These are phyloP conservation scores for Diphyllodes magnificus DNA, from an alignment of 2,113 vertebrate species.

Conservation along the genomic window DNA sequence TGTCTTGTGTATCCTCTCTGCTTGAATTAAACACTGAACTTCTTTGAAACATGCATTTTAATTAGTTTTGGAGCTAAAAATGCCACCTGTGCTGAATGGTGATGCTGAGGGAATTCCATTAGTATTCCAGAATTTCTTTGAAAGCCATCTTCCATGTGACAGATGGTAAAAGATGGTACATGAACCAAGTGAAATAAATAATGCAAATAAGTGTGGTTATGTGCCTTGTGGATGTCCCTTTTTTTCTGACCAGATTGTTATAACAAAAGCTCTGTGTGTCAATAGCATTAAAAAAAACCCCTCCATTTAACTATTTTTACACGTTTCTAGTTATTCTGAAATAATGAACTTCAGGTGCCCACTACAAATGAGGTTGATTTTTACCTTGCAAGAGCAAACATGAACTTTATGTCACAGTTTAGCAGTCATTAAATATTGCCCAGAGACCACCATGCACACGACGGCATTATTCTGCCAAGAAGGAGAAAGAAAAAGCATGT, in stretches of 20 bases:
- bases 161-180: slow-evolving; percentile 14
- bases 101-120: slow-evolving; percentile 42
- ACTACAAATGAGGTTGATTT: not conserved
- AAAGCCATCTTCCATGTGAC: slow-evolving; percentile 30
- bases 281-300: not conserved
- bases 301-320: not conserved
- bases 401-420: not conserved
- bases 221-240: not conserved
- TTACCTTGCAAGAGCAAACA: not conserved
- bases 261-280: not conserved
- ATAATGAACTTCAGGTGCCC: not conserved
- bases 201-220: not conserved
- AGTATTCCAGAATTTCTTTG: slow-evolving; percentile 43
- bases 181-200: slow-evolving; percentile 27
- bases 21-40: slow-evolving; percentile 15
- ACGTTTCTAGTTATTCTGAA: not conserved
- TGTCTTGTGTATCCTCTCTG: not conserved
- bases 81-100: slow-evolving; percentile 40
- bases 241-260: not conserved
- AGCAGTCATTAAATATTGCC: not conserved
- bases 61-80: slow-evolving; percentile 38
- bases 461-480: not conserved
- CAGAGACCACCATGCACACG: not conserved
- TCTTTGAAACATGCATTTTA: slow-evolving; percentile 45
- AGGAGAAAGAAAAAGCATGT: not conserved